These are phyloP conservation scores for Hetaerina titia DNA, from an alignment of 2,888 invertebrate species.

Conservation along the genomic window DNA sequence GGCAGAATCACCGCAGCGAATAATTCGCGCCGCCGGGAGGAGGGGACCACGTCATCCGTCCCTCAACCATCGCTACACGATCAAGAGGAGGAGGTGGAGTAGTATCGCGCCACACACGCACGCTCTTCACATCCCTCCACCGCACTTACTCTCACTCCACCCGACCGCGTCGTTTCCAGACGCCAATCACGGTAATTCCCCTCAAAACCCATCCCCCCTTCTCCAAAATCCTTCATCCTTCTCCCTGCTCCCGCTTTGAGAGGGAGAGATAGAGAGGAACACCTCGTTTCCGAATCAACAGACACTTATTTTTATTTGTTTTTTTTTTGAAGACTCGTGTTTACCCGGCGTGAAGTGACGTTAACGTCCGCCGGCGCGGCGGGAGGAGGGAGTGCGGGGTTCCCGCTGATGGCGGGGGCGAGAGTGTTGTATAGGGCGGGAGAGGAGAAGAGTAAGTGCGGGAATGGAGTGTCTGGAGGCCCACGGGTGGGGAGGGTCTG, in stretches of 20 bases:
- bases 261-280: not conserved
- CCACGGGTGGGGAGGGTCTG: too few species aligned
- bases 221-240: not conserved
- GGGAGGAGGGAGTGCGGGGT: not conserved
- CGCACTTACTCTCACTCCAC: too few species aligned
- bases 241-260: not conserved
- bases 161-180: too few species aligned
- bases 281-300: not conserved
- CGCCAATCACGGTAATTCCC: too few species aligned
- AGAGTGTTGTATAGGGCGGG: too few species aligned
- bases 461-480: too few species aligned
- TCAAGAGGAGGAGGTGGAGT: not conserved
- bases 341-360: slow-evolving; percentile 18
- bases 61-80: not conserved
- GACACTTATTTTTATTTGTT: not conserved
- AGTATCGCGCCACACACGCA: not conserved
- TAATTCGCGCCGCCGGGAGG: not conserved
- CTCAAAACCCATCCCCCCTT: not conserved
- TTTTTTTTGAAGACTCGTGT: not conserved
- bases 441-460: too few species aligned
- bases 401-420: not conserved
- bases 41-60: not conserved
- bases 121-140: too few species aligned
- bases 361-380: not conserved
- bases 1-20: not conserved